These are phyloP conservation scores for Elysia crispata DNA, from an alignment of 2,888 invertebrate species.

Conservation along the genomic window DNA sequence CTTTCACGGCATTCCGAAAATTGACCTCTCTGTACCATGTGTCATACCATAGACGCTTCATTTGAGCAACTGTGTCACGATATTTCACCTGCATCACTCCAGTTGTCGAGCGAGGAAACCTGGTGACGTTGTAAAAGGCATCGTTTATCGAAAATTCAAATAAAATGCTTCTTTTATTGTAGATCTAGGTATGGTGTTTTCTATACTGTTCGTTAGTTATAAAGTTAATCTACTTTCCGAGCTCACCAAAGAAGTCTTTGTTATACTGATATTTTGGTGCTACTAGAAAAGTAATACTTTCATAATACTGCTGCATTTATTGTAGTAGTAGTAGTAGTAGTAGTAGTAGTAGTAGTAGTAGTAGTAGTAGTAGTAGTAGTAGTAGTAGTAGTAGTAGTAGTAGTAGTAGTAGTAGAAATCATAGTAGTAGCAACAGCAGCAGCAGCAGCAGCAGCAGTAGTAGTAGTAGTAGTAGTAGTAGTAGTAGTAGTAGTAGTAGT, in stretches of 20 bases:
- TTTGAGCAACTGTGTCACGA: slow-evolving; percentile 5
- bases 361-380: slow-evolving; percentile 48
- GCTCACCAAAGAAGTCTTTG: too few relatives aligned
- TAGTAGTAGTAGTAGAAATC: slow-evolving; percentile 46
- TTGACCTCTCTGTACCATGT: slow-evolving; percentile 11
- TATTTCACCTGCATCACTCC: slow-evolving; percentile 18
- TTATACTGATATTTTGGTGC: too few relatives aligned
- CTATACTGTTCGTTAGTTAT: too few relatives aligned
- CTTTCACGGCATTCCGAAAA: background rate
- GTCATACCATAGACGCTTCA: background rate
- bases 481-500: slow-evolving; percentile 19
- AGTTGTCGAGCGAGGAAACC: background rate
- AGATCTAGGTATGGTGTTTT: too few relatives aligned
- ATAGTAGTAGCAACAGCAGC: slow-evolving; percentile 44
- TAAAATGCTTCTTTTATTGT: too few relatives aligned
- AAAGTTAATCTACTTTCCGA: too few relatives aligned
- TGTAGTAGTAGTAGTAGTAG: slow-evolving; percentile 30
- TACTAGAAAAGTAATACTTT: too few relatives aligned
- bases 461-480: slow-evolving; percentile 25
- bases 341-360: slow-evolving; percentile 46
- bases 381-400: slow-evolving; percentile 49
- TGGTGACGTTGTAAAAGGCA: background rate
- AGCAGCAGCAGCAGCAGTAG: slow-evolving; percentile 25
- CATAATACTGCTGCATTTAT: too few relatives aligned
- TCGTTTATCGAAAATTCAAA: too few relatives aligned